phyloP scores from a whole-genome alignment of 2,113 vertebrate genomes.

The Notothenia rossii region DNA sequence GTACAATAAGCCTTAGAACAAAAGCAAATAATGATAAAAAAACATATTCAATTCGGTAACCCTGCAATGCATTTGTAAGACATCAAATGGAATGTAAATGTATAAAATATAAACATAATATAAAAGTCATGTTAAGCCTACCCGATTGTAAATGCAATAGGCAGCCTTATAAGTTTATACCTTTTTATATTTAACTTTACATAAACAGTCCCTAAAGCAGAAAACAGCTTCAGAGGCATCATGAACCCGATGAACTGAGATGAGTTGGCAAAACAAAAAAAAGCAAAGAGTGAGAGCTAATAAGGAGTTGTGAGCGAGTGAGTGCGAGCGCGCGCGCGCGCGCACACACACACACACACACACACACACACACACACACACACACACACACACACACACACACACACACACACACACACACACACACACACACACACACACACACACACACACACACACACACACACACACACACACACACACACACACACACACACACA shows the following conservation, averaged over 20 bases:
- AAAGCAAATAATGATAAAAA: too few relatives aligned
- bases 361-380: conserved; percentile 33
- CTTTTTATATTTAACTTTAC: too few relatives aligned
- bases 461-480: not conserved
- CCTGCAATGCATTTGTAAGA: too few relatives aligned
- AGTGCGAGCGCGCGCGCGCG: conserved; percentile 23
- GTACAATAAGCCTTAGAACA: too few relatives aligned
- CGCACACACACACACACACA: conserved; percentile 31
- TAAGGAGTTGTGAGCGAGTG: not conserved
- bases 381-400: conserved; percentile 2
- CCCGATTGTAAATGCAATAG: not conserved
- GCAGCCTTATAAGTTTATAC: not conserved
- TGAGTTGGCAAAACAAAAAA: conserved; percentile 9
- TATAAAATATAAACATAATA: too few relatives aligned
- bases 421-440: conserved; percentile 41
- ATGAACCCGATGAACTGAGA: conserved; percentile 58
- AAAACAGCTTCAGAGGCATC: conserved; percentile 26
- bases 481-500: conserved; percentile 29
- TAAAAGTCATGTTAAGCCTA: not conserved
- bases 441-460: conserved; percentile 28
- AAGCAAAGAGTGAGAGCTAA: not conserved
- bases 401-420: conserved; percentile 27
- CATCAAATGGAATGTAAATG: too few relatives aligned
- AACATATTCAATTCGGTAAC: too few relatives aligned
- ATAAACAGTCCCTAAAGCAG: conserved; percentile 17